Conservation (phyloP, 2,113 vertebrate genomes). For the Cavia porcellus region DNA sequence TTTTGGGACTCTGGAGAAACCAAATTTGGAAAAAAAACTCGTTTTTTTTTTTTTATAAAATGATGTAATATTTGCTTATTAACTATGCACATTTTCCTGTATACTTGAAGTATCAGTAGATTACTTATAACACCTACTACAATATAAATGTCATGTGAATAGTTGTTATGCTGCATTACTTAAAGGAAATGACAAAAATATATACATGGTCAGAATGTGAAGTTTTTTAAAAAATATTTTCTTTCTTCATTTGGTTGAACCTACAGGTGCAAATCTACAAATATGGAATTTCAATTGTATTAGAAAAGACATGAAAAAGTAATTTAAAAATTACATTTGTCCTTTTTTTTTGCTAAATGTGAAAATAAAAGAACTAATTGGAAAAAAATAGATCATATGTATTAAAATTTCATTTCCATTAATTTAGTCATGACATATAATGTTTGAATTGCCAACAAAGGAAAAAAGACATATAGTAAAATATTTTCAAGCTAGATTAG, state of each 20-base stretch:
- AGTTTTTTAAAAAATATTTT: not conserved
- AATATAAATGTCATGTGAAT: not conserved
- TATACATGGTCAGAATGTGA: not conserved
- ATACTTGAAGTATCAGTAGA: not conserved
- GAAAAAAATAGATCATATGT: not conserved
- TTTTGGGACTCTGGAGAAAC: not conserved
- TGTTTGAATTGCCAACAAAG: not conserved
- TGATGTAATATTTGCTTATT: not conserved
- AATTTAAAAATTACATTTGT: not conserved
- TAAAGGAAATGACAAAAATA: not conserved
- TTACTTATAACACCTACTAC: not conserved
- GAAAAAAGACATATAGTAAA: not conserved
- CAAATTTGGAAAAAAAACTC: not conserved
- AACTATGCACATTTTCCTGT: not conserved
- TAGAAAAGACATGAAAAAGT: constrained; percentile 2
- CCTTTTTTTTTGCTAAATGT: not conserved
- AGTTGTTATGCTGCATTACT: not conserved
- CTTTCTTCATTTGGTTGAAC: not conserved
- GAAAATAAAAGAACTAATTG: constrained; percentile 4
- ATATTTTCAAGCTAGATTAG: not conserved
- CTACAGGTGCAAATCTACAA: not conserved
- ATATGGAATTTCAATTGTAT: not conserved
- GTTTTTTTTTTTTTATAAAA: not conserved
- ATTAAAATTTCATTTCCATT: not conserved
- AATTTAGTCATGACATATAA: not conserved